Conservation (phyloP, 2,888 invertebrate genomes). For the Axea sp. region DNA sequence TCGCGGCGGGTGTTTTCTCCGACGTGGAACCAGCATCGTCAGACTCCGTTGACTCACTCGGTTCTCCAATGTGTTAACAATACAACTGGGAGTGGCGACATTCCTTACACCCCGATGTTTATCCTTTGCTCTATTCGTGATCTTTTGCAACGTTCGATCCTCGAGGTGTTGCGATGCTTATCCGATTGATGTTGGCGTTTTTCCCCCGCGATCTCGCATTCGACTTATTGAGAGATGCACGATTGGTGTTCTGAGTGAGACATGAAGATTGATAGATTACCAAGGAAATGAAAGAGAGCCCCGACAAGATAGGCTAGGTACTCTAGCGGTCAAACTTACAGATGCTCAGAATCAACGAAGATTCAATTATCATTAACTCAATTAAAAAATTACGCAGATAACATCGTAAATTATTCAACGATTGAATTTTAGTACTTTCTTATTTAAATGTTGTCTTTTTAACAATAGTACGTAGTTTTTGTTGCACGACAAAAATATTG, state of each 20-base stretch:
- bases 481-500: too few relatives aligned
- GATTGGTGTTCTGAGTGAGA: slow-evolving; percentile 51
- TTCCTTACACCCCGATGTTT: slow-evolving; percentile 41
- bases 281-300: slow-evolving; percentile 25
- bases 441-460: too few relatives aligned
- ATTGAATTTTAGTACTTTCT: too few relatives aligned
- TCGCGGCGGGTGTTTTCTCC: slow-evolving; percentile 47
- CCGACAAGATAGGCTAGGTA: slow-evolving; percentile 18
- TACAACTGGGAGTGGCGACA: slow-evolving; percentile 54
- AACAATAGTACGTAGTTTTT: too few relatives aligned
- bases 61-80: slow-evolving; percentile 48
- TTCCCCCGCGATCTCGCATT: slow-evolving; percentile 19
- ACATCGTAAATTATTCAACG: background rate
- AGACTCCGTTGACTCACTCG: slow-evolving; percentile 39
- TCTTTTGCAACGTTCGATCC: slow-evolving; percentile 51
- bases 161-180: slow-evolving; percentile 56
- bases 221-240: slow-evolving; percentile 52
- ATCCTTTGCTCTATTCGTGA: slow-evolving; percentile 39
- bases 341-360: slow-evolving; percentile 21
- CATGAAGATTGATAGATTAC: slow-evolving; percentile 57
- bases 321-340: slow-evolving; percentile 27
- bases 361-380: slow-evolving; percentile 25
- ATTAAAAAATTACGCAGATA: slow-evolving; percentile 22
- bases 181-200: slow-evolving; percentile 39
- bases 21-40: slow-evolving; percentile 31